Evolutionary conservation across 2,113 vertebrate genomes (phyloP).

Genomic region (Anseranas semipalmata): DNA sequence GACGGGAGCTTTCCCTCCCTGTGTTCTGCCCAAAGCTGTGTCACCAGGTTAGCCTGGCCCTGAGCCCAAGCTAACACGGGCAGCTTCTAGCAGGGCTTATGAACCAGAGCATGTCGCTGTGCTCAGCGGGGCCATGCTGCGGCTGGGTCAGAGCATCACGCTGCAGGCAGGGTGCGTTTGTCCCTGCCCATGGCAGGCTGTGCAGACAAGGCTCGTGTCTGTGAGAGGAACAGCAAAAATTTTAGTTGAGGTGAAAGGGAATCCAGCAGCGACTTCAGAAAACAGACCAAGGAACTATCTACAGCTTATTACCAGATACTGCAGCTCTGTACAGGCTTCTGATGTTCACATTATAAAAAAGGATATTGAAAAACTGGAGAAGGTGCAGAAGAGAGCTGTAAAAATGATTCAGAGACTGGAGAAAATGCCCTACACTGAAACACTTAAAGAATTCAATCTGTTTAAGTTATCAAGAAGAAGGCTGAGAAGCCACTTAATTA

Average conservation of each 20-base stretch:
- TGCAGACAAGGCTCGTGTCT: background rate
- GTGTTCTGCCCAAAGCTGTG: background rate
- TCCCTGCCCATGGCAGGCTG: rapidly evolving
- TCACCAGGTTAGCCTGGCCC: background rate
- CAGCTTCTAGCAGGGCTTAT: background rate
- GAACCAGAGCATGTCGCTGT: background rate
- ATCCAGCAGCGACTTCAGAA: background rate
- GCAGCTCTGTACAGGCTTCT: background rate
- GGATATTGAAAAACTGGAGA: slow-evolving; percentile 69
- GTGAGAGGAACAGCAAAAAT: background rate
- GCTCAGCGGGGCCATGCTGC: rapidly evolving
- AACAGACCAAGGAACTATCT: background rate
- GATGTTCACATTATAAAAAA: slow-evolving; percentile 40
- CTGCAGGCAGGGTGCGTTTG: background rate
- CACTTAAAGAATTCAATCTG: slow-evolving; percentile 53
- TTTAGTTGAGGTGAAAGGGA: background rate
- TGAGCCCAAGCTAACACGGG: background rate
- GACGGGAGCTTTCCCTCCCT: background rate
- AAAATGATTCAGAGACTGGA: slow-evolving; percentile 64
- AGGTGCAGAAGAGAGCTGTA: slow-evolving; percentile 45
- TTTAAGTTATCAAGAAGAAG: slow-evolving; percentile 61
- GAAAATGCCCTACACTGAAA: background rate
- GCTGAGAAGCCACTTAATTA: slow-evolving; percentile 22
- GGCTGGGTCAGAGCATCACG: background rate
- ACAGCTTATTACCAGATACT: background rate